Percentiles rank a stretch among this genome's conserved stretches.
Evolutionary conservation across 2,888 invertebrate species (phyloP).

Genomic region (Carpatolechia fugitivella): DNA sequence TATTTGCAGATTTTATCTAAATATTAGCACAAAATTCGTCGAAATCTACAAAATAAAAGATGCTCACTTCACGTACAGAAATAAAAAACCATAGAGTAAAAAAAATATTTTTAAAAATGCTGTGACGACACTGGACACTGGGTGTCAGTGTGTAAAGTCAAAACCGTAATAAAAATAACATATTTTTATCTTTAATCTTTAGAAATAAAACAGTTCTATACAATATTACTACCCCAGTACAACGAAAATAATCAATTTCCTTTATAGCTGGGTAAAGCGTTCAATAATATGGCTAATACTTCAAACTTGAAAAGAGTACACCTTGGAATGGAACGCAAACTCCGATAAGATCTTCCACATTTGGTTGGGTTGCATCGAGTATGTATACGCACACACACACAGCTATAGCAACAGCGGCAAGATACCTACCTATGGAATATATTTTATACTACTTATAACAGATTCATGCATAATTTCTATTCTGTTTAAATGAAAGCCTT

Average conservation of each 20-base stretch:
- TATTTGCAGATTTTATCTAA: neutral
- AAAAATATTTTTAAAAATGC: slow-evolving; percentile 29
- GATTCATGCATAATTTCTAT: slow-evolving; percentile 45
- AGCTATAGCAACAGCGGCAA: slow-evolving; percentile 72
- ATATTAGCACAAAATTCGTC: slow-evolving; percentile 13
- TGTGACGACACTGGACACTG: slow-evolving; percentile 6
- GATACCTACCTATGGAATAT: slow-evolving; percentile 42
- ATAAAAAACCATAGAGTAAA: slow-evolving; percentile 65
- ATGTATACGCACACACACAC: slow-evolving; percentile 42
- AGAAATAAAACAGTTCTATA: too few species aligned
- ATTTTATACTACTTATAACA: slow-evolving; percentile 43
- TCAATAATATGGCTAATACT: neutral
- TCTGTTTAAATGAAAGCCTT: slow-evolving; percentile 36
- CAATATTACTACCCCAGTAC: neutral
- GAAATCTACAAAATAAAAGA: neutral
- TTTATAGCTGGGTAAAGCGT: neutral
- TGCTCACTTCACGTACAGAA: slow-evolving; percentile 30
- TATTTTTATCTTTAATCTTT: too few species aligned
- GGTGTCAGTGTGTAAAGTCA: neutral
- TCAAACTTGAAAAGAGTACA: neutral
- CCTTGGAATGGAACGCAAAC: slow-evolving; percentile 50
- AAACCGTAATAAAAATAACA: too few species aligned
- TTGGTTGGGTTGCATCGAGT: slow-evolving; percentile 54
- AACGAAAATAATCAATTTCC: neutral
- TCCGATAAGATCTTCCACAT: slow-evolving; percentile 42